Percentiles rank a stretch among this genome's conserved stretches.
These are phyloP conservation scores for Thelaira solivaga DNA, from an alignment of 2,888 invertebrate species.

Conservation along the genomic window DNA sequence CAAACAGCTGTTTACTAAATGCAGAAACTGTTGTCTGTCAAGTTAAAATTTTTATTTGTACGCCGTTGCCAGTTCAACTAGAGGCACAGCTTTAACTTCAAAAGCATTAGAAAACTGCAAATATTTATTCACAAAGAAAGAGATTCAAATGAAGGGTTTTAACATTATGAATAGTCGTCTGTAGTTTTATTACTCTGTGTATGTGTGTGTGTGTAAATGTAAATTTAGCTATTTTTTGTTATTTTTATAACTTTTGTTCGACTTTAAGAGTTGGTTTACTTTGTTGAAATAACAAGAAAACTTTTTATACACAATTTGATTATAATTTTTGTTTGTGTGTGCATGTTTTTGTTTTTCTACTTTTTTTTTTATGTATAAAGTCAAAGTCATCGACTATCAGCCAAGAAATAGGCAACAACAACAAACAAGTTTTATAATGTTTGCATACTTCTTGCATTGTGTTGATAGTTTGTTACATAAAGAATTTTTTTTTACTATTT, in stretches of 20 bases:
- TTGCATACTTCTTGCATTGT: conserved; percentile 53
- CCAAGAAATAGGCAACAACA: background rate
- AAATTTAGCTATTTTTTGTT: background rate
- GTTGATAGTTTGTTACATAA: conserved; percentile 3
- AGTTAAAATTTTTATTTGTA: no score
- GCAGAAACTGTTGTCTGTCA: no score
- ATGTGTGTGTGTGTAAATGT: background rate
- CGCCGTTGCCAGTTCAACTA: no score
- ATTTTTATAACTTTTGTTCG: conserved; percentile 35
- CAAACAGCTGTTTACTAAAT: no score
- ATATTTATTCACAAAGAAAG: no score
- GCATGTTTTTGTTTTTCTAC: no score
- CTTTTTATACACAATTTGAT: conserved; percentile 44
- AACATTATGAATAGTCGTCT: no score
- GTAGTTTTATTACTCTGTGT: background rate
- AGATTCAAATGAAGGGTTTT: no score
- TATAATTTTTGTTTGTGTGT: no score
- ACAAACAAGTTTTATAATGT: conserved; percentile 36
- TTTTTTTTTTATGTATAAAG: conserved; percentile 15
- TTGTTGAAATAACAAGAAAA: conserved; percentile 30
- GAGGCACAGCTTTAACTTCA: no score
- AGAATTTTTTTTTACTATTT: conserved; percentile 40
- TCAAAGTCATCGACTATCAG: conserved; percentile 29
- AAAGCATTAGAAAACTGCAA: no score
- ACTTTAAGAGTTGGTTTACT: conserved; percentile 28